Conservation (phyloP, 2,797 vertebrate species). For the Nannoperca australis region DNA sequence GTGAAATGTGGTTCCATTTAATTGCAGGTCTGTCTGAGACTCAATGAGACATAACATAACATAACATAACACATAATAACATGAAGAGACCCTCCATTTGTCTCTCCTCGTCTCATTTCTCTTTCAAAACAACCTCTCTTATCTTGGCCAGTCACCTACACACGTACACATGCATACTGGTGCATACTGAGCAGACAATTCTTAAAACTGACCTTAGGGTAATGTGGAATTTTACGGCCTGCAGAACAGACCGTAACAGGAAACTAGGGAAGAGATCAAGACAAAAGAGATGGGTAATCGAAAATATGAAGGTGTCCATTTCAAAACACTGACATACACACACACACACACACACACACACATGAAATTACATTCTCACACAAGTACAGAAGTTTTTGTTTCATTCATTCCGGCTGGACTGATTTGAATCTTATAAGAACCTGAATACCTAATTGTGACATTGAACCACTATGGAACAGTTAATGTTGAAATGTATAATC, state of each 20-base stretch:
- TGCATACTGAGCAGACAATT: constrained; percentile 18
- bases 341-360: no score
- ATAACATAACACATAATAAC: no score
- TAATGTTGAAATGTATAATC: no score
- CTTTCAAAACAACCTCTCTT: constrained; percentile 58
- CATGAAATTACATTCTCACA: constrained; percentile 20
- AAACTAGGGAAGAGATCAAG: neutral
- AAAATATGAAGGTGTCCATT: constrained; percentile 7
- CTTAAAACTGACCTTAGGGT: constrained; percentile 38
- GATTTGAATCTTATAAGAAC: constrained; percentile 12
- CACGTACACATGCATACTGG: constrained; percentile 2
- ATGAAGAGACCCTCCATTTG: constrained; percentile 68
- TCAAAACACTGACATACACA: constrained; percentile 18
- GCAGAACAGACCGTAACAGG: neutral
- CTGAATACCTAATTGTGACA: neutral
- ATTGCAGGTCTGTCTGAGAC: constrained; percentile 76
- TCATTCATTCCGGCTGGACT: neutral
- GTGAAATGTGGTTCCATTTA: constrained; percentile 77
- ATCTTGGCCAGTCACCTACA: constrained; percentile 45
- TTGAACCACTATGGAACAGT: no score
- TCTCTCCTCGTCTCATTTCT: constrained; percentile 54
- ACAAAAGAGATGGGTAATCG: neutral
- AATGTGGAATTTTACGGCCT: constrained; percentile 17
- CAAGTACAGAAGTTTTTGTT: neutral
- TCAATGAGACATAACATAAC: constrained; percentile 80